Evolutionary conservation across 2,797 vertebrate species (phyloP).

Genomic region (Nannoperca australis): DNA sequence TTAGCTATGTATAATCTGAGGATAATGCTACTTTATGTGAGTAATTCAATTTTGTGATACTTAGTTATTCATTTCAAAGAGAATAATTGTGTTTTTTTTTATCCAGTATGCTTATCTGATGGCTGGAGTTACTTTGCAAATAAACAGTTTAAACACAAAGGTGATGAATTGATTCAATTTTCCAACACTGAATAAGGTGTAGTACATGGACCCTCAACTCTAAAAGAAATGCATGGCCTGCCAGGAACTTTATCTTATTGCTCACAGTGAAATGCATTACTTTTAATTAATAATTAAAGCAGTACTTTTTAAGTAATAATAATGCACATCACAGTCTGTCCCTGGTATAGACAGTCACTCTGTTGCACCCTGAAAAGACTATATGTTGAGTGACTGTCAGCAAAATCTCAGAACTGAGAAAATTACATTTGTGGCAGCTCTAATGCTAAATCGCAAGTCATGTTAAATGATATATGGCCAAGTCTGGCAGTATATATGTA

Average conservation of each 20-base stretch:
- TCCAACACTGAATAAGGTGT: neutral
- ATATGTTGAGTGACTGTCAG: constrained; percentile 29
- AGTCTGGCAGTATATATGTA: constrained; percentile 46
- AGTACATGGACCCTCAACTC: neutral
- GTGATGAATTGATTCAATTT: constrained; percentile 5
- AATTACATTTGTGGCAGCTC: constrained; percentile 52
- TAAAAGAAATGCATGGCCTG: constrained; percentile 23
- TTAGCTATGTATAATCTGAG: neutral
- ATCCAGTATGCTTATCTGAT: neutral
- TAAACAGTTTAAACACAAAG: neutral
- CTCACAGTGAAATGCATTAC: constrained; percentile 11
- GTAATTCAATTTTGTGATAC: neutral
- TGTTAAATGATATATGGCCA: constrained; percentile 41
- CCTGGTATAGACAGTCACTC: neutral
- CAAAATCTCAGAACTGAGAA: constrained; percentile 40
- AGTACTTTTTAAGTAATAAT: constrained; percentile 34
- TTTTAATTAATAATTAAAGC: too few relatives aligned
- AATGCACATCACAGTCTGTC: constrained; percentile 17
- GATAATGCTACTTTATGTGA: neutral
- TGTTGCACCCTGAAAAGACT: constrained; percentile 20
- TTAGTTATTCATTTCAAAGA: neutral
- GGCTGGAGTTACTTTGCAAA: neutral
- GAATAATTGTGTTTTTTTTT: neutral
- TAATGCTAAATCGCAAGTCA: constrained; percentile 44
- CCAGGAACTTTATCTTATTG: constrained; percentile 11